Percentiles rank a stretch among this genome's conserved stretches.
Evolutionary conservation across 2,113 vertebrate species (phyloP).

Genomic region (Actenoides hombroni): DNA sequence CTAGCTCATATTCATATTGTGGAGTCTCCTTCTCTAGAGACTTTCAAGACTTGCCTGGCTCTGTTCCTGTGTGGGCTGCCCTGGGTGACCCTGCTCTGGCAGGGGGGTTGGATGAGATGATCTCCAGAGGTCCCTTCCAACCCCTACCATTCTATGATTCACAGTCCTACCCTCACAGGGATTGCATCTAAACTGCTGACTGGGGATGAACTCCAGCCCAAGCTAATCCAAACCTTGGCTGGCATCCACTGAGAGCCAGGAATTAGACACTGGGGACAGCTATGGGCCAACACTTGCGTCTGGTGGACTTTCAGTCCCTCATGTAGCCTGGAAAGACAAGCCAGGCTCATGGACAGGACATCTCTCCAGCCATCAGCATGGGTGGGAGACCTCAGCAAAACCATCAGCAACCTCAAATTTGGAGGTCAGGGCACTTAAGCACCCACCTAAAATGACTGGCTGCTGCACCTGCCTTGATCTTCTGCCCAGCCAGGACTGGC

Average conservation of each 20-base stretch:
- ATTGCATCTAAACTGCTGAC: accelerated
- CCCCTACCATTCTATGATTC: too few relatives aligned
- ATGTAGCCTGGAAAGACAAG: accelerated
- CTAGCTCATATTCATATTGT: too few relatives aligned
- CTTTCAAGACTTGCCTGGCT: too few relatives aligned
- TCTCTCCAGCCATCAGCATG: neutral
- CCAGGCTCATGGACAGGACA: neutral
- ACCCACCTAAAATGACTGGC: neutral
- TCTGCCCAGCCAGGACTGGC: neutral
- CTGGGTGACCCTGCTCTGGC: too few relatives aligned
- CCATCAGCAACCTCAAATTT: neutral
- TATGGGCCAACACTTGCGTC: neutral
- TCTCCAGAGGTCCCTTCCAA: too few relatives aligned
- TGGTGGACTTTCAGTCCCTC: neutral
- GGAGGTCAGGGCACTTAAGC: neutral
- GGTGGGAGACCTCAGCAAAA: neutral
- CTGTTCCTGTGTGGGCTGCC: too few relatives aligned
- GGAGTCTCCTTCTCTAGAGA: too few relatives aligned
- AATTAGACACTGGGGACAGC: neutral
- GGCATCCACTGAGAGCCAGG: neutral
- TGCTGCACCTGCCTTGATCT: neutral
- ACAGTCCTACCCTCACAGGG: accelerated
- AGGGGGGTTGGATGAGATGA: too few relatives aligned
- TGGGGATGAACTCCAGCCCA: neutral
- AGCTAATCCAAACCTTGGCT: neutral